These are phyloP conservation scores for Eustalomyia histrio DNA, from an alignment of 2,888 invertebrate species.

Conservation along the genomic window DNA sequence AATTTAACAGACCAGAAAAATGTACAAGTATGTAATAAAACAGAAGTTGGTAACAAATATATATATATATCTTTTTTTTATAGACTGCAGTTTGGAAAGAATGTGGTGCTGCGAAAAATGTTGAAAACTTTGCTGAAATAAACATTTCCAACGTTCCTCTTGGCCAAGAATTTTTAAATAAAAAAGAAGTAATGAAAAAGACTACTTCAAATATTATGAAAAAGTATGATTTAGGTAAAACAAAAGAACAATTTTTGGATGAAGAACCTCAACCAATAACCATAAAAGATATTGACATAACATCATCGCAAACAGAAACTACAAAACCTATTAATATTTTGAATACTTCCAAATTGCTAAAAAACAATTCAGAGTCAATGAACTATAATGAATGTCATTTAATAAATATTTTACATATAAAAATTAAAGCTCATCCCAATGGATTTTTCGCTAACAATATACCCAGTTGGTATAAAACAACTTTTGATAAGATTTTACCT, in stretches of 20 bases:
- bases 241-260: background rate
- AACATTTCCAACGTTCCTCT: slow-evolving; percentile 9
- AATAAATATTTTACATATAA: slow-evolving; percentile 35
- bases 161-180: slow-evolving; percentile 18
- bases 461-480: slow-evolving; percentile 43
- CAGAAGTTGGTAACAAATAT: no score
- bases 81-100: no score
- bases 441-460: slow-evolving; percentile 46
- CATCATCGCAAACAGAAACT: background rate
- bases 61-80: no score
- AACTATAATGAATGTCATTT: slow-evolving; percentile 18
- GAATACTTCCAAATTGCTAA: background rate
- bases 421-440: slow-evolving; percentile 39
- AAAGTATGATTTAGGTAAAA: slow-evolving; percentile 12
- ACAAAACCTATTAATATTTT: background rate
- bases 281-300: background rate
- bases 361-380: background rate
- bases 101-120: no score
- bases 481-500: slow-evolving; percentile 33
- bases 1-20: background rate
- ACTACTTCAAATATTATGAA: background rate
- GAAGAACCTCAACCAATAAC: slow-evolving; percentile 10
- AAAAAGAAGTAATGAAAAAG: slow-evolving; percentile 21
- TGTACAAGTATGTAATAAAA: background rate
- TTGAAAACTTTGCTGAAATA: no score